phyloP scores from a whole-genome alignment of 2,113 vertebrate species.

The Brienomyrus longianalis region DNA sequence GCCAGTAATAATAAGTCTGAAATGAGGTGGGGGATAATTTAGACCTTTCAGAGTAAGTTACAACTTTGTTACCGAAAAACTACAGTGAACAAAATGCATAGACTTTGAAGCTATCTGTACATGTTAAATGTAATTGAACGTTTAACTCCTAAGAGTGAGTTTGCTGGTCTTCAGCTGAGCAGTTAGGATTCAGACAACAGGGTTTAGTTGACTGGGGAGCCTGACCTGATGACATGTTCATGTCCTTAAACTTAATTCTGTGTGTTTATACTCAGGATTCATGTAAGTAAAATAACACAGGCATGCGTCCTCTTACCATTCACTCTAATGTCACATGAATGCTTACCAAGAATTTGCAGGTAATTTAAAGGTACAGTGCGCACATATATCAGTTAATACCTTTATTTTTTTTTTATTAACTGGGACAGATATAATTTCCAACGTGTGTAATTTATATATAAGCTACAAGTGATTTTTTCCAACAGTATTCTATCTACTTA shows the following conservation, averaged over 20 bases:
- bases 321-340: not conserved
- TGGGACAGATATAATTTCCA: not conserved
- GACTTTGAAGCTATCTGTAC: not conserved
- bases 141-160: not conserved
- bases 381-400: not conserved
- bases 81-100: conserved; percentile 7
- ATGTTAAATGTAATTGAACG: not conserved
- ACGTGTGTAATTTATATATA: not conserved
- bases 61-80: not conserved
- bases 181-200: not conserved
- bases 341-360: not conserved
- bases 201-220: not conserved
- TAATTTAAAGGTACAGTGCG: not conserved
- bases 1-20: not conserved
- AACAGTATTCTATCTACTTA: not conserved
- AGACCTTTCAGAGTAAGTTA: not conserved
- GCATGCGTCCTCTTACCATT: not conserved
- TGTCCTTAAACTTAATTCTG: not conserved
- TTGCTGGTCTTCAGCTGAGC: not conserved
- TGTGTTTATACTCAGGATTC: conserved; percentile 55
- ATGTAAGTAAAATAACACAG: conserved; percentile 37
- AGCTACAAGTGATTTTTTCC: not conserved
- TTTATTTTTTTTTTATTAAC: not conserved
- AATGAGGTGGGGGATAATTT: not conserved
- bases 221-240: not conserved